Conservation (phyloP, 2,113 vertebrate species). For the Labeo catla region DNA sequence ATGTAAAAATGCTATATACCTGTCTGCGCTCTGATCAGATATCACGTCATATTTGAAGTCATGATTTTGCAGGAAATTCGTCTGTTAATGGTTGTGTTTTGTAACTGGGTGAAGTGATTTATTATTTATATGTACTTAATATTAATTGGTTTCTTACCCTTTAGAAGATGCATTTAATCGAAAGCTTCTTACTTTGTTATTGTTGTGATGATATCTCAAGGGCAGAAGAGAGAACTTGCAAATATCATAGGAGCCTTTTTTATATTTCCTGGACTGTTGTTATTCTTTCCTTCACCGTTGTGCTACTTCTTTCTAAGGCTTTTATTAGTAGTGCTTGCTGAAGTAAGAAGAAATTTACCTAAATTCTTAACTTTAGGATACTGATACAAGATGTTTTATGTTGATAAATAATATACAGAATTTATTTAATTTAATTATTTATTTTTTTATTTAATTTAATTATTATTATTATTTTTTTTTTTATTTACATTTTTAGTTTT, state of each 20-base stretch:
- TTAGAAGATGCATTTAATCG: background rate
- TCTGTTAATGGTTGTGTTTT: conserved; percentile 24
- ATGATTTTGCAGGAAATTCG: background rate
- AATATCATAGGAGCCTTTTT: background rate
- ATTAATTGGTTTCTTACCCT: background rate
- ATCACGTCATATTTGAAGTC: background rate
- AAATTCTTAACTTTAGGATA: background rate
- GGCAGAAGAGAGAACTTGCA: background rate
- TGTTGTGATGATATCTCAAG: background rate
- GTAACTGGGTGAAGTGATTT: background rate
- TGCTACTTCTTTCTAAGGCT: background rate
- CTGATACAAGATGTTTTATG: background rate
- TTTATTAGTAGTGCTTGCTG: background rate
- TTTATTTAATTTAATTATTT: too few relatives aligned
- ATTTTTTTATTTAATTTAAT: too few relatives aligned
- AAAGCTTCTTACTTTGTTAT: background rate
- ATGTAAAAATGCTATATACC: background rate
- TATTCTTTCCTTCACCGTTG: background rate
- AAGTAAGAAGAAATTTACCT: background rate
- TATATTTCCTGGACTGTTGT: background rate
- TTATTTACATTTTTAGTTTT: too few relatives aligned
- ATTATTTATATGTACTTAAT: background rate
- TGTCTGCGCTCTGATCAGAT: conserved; percentile 14
- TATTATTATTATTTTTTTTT: too few relatives aligned
- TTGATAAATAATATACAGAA: background rate